These are phyloP conservation scores for Melinaea menophilus DNA, from an alignment of 2,888 invertebrate species.

Conservation along the genomic window DNA sequence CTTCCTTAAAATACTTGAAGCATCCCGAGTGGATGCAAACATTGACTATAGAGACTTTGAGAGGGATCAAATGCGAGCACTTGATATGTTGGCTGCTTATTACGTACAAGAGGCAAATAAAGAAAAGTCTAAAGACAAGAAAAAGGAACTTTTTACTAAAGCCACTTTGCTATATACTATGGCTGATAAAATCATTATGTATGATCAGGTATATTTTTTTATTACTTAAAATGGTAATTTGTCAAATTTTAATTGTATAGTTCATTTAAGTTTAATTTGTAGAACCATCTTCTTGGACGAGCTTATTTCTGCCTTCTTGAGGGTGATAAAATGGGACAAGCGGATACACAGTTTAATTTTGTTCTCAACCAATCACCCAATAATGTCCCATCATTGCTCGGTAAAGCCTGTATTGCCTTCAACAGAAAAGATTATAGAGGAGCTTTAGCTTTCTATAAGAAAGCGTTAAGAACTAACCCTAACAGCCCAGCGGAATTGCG, in stretches of 20 bases:
- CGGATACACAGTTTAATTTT: slow-evolving; percentile 99
- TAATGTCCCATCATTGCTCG: slow-evolving; percentile 97
- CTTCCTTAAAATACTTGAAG: slow-evolving; percentile 95
- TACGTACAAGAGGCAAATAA: slow-evolving; percentile 98
- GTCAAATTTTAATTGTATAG: background rate
- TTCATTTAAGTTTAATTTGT: slow-evolving; percentile 31
- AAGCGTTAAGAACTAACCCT: slow-evolving; percentile 96
- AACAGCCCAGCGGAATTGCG: slow-evolving; percentile 97
- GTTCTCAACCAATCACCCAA: slow-evolving; percentile 96
- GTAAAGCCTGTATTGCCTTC: slow-evolving; percentile 99
- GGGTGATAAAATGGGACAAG: slow-evolving; percentile 99
- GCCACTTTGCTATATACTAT: slow-evolving; percentile 98
- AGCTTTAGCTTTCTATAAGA: slow-evolving; percentile 98
- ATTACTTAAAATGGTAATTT: slow-evolving; percentile 19
- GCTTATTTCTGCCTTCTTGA: slow-evolving; percentile 99
- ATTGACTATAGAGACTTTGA: slow-evolving; percentile 93
- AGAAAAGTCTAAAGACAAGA: slow-evolving; percentile 96
- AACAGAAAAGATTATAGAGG: slow-evolving; percentile 97
- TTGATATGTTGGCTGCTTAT: slow-evolving; percentile 98
- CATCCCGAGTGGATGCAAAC: slow-evolving; percentile 90
- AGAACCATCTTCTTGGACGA: slow-evolving; percentile 97
- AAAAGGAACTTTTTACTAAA: slow-evolving; percentile 95
- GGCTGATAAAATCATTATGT: slow-evolving; percentile 99
- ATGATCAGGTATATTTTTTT: slow-evolving; percentile 88
- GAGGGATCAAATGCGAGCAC: slow-evolving; percentile 97